Evolutionary conservation across 2,797 vertebrate genomes (phyloP), one percentile per base, ranked within the genome.

Genomic region (Phrynocephalus forsythii): DNA sequence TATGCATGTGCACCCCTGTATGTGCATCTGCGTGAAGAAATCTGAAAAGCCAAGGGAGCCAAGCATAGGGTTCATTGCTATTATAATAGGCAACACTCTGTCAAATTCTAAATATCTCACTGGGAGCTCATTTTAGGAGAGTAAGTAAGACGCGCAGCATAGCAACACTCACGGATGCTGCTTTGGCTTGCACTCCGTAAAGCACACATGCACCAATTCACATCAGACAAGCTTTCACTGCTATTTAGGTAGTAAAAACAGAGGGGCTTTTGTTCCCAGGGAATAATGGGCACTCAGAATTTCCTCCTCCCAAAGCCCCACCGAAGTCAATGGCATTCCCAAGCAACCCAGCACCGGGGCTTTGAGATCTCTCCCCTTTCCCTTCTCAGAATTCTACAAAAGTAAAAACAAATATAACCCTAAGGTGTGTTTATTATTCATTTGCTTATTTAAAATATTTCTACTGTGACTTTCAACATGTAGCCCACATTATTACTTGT

Each of bases 251-350:
- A 92, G 52, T 0, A 0, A 38, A 94, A 91, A 90, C 91, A 92
- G 88, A 94, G 66, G 80, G 72, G 86, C 91, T 95, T 95, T 95
- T 95, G 94, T 95, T 86, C 90, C 89, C 79, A 69, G 82, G 44
- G 63, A 72, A 90, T 92, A 94, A 94, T 91, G 88, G 93, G 87
- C 87, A 91, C 83, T 89, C 89, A 75, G 84, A 92, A 91, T 79
- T 94, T 82, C 85, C 91, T 88, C 68, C 91, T 91, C 83, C 78
- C 87, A 79, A 75, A 56, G 63, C 87, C 87, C 87, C 87, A 44
- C 6, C 1, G 86, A 85, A 82, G 71, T 84, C 83, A 87, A 85
- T n/a, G 83, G 67, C 85, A 79, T 71, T 73, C 2, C 1, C 89
- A 91, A 89, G 83, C 81, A 83, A 82, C 15, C 48, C 84, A 77